A percentile compares a stretch with the other conserved stretches of the same genome.
These are phyloP conservation scores for Cancer borealis DNA, from an alignment of 2,888 invertebrate genomes.

Conservation along the genomic window DNA sequence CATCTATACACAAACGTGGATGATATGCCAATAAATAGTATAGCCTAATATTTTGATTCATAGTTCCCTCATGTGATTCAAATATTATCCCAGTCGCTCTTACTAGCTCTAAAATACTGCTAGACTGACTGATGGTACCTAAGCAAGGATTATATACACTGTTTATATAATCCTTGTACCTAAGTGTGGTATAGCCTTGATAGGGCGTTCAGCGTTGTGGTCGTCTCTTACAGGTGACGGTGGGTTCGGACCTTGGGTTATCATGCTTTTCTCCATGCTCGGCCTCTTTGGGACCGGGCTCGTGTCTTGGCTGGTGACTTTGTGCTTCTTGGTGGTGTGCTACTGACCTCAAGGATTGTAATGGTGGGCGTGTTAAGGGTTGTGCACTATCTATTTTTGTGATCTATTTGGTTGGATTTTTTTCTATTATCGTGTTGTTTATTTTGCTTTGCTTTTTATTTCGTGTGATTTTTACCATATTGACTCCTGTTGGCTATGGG, in stretches of 20 bases:
- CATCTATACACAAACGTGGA: too few relatives aligned
- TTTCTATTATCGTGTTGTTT: background rate
- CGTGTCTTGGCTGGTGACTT: background rate
- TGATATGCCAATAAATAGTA: too few relatives aligned
- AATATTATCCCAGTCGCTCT: too few relatives aligned
- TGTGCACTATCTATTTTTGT: background rate
- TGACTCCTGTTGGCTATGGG: background rate
- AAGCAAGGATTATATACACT: too few relatives aligned
- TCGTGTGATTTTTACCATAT: background rate
- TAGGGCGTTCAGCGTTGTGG: background rate
- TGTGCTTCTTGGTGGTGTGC: background rate
- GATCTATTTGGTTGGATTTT: background rate
- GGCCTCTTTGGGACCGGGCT: slow-evolving; percentile 22
- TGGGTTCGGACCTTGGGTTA: background rate
- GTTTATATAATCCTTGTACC: too few relatives aligned
- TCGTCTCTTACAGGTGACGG: background rate
- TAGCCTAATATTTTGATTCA: too few relatives aligned
- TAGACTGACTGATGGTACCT: too few relatives aligned
- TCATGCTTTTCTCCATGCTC: slow-evolving; percentile 36
- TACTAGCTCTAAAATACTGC: too few relatives aligned
- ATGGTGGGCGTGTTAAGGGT: background rate
- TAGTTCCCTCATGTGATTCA: too few relatives aligned
- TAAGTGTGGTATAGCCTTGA: background rate
- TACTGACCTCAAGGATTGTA: background rate
- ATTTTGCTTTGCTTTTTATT: background rate